These are phyloP conservation scores for Heteronetta atricapilla DNA, from an alignment of 2,113 vertebrate species.

Conservation along the genomic window DNA sequence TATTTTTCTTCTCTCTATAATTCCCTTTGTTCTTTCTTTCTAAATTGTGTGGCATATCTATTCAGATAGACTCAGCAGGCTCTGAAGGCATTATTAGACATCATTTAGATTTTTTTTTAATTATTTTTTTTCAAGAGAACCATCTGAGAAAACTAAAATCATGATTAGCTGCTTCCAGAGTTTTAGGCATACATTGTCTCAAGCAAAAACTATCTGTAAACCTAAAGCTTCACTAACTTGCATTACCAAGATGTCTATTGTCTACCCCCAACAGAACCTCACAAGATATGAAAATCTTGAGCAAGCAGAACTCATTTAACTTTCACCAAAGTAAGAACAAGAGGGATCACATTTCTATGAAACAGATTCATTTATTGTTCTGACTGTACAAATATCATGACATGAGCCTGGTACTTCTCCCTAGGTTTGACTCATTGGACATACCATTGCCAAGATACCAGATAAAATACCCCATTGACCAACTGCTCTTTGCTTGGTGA, in stretches of 20 bases:
- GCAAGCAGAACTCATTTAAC: background rate
- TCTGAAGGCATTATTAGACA: background rate
- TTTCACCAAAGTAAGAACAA: background rate
- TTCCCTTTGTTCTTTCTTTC: background rate
- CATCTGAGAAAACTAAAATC: background rate
- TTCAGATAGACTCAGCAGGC: background rate
- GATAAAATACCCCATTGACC: background rate
- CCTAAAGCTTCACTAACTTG: background rate
- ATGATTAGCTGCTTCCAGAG: background rate
- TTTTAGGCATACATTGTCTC: background rate
- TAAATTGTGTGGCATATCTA: background rate
- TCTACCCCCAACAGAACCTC: background rate
- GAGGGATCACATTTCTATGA: background rate
- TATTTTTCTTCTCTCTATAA: background rate
- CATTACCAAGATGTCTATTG: background rate
- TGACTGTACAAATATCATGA: background rate
- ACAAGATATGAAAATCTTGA: background rate
- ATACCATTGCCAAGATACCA: background rate
- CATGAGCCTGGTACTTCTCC: background rate
- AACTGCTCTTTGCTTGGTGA: background rate
- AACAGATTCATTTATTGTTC: background rate
- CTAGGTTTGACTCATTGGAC: background rate
- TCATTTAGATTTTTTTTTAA: background rate
- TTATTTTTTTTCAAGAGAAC: background rate
- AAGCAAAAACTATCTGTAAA: background rate